Percentiles rank a stretch among this genome's conserved stretches.
phyloP scores from a whole-genome alignment of 2,888 invertebrate species.

The Ernsta delagoae region DNA sequence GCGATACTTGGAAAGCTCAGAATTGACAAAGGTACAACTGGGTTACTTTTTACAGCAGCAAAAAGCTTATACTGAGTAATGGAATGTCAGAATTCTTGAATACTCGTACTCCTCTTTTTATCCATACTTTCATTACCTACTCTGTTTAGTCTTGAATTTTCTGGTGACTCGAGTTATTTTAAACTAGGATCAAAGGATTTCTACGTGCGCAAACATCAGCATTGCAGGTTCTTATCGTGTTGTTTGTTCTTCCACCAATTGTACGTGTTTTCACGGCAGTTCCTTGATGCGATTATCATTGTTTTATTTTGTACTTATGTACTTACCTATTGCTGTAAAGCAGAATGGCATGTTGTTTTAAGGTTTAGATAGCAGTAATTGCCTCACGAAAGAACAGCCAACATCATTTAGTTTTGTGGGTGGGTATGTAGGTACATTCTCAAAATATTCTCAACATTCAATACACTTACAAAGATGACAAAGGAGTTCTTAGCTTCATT shows the following conservation, averaged over 20 bases:
- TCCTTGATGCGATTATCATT: slow-evolving; percentile 21
- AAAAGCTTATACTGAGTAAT: no score
- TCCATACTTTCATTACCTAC: no score
- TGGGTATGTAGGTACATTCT: no score
- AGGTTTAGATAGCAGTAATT: slow-evolving; percentile 4
- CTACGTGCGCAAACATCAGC: slow-evolving; percentile 22
- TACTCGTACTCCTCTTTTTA: no score
- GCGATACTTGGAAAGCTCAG: no score
- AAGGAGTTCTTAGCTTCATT: no score
- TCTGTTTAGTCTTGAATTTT: neutral
- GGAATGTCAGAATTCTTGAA: no score
- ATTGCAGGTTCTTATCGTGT: slow-evolving; percentile 15
- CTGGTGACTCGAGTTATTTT: slow-evolving; percentile 5
- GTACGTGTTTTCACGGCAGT: slow-evolving; percentile 19
- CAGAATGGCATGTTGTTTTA: neutral
- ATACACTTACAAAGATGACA: no score
- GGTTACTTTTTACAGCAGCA: no score
- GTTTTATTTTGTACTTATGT: neutral
- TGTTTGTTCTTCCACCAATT: slow-evolving; percentile 10
- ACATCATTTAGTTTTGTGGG: neutral
- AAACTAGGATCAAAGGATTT: slow-evolving; percentile 17
- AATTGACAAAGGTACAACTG: no score
- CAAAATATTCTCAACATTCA: no score
- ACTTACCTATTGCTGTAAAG: slow-evolving; percentile 1
- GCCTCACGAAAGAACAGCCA: neutral